A percentile compares a stretch with the other conserved stretches of the same genome.
These are phyloP conservation scores for Eptatretus atami DNA, from an alignment of 2,797 vertebrate genomes.

Conservation along the genomic window DNA sequence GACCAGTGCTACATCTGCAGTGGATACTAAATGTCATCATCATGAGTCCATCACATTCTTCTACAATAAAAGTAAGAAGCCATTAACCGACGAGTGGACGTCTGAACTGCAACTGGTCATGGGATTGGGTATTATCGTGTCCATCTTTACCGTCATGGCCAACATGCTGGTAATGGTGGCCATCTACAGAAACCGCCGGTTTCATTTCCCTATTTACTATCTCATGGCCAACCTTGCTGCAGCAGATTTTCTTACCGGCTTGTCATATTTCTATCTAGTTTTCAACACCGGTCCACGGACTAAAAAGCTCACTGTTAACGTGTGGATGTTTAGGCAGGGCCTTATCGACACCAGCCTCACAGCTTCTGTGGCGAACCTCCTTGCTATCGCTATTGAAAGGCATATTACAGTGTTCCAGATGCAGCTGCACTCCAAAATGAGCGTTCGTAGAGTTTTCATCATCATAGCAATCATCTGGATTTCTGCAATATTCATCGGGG, in stretches of 20 bases:
- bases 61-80: slow-evolving; percentile 72
- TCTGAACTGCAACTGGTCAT: slow-evolving; percentile 80
- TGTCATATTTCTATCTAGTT: slow-evolving; percentile 97
- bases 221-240: slow-evolving; percentile 95
- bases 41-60: slow-evolving; percentile 92
- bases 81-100: slow-evolving; percentile 66
- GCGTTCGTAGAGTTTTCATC: slow-evolving; percentile 69
- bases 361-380: slow-evolving; percentile 66
- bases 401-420: slow-evolving; percentile 95
- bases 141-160: slow-evolving; percentile 95
- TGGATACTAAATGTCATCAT: slow-evolving; percentile 60
- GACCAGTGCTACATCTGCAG: not conserved
- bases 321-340: slow-evolving; percentile 80
- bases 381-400: slow-evolving; percentile 85
- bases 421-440: slow-evolving; percentile 96
- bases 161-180: slow-evolving; percentile 95
- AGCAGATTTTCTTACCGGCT: slow-evolving; percentile 85
- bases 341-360: slow-evolving; percentile 91
- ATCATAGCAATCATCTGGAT: slow-evolving; percentile 97
- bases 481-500: slow-evolving; percentile 86
- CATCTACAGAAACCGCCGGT: slow-evolving; percentile 91
- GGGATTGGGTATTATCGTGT: slow-evolving; percentile 90
- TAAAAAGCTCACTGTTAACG: slow-evolving; percentile 57
- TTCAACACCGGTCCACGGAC: slow-evolving; percentile 98
- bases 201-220: slow-evolving; percentile 99